A percentile compares a stretch with the other conserved stretches of the same genome.
Conservation (phyloP, 2,888 invertebrate genomes). For the Scaptomyza cyrtandrae region DNA sequence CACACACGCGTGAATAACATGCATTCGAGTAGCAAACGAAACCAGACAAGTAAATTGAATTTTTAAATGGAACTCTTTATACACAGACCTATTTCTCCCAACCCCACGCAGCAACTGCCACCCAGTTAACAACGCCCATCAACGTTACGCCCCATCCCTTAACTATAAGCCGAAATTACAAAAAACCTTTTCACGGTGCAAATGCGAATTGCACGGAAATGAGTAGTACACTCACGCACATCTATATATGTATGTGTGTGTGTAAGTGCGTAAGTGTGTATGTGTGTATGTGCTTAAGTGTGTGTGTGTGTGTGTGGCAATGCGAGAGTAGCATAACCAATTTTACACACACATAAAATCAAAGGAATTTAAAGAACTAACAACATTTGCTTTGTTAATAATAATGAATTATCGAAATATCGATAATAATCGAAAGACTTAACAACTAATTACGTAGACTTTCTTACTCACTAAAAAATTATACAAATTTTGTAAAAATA, state of each 20-base stretch:
- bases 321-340: slow-evolving; percentile 38
- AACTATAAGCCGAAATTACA: slow-evolving; percentile 38
- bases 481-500: too few species aligned
- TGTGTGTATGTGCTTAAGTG: slow-evolving; percentile 2
- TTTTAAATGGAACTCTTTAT: slow-evolving; percentile 48
- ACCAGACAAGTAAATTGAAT: slow-evolving; percentile 59
- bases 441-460: too few species aligned
- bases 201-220: slow-evolving; percentile 50
- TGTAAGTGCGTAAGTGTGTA: background rate
- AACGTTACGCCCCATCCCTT: background rate
- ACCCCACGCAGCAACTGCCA: background rate
- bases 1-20: background rate
- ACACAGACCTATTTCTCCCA: background rate
- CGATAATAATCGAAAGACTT: too few species aligned
- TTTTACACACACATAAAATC: background rate
- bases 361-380: too few species aligned
- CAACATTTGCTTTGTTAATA: too few species aligned
- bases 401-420: too few species aligned
- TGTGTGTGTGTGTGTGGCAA: slow-evolving; percentile 9
- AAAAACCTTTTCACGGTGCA: slow-evolving; percentile 41
- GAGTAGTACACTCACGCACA: slow-evolving; percentile 16
- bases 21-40: slow-evolving; percentile 3
- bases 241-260: background rate
- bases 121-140: background rate
- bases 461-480: too few species aligned